A percentile compares a stretch with the other conserved stretches of the same genome.
Conservation (phyloP, 2,888 invertebrate species). For the Leptinotarsa rubiginosa region DNA sequence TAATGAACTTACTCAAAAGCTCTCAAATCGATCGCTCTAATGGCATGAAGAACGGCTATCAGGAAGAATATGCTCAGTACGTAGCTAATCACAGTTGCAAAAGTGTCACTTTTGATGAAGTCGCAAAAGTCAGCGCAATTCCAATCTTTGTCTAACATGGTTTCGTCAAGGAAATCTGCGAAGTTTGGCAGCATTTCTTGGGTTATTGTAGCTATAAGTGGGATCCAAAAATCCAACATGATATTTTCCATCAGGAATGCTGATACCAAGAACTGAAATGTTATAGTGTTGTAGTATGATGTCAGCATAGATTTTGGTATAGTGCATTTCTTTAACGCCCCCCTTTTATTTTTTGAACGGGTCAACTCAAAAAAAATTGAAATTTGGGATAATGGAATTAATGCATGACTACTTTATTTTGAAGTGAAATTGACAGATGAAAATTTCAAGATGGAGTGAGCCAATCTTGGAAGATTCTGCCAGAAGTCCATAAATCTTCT, state of each 20-base stretch:
- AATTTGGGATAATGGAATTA: no score
- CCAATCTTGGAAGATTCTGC: no score
- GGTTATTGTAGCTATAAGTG: conserved; percentile 55
- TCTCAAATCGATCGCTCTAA: conserved; percentile 52
- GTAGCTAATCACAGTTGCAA: conserved; percentile 51
- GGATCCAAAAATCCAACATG: conserved; percentile 62
- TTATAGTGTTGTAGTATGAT: neutral
- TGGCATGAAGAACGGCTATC: conserved; percentile 52
- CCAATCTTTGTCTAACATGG: conserved; percentile 46
- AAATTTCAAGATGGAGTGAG: no score
- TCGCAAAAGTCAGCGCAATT: conserved; percentile 46
- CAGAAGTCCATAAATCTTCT: no score
- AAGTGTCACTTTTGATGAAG: conserved; percentile 50
- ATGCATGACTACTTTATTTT: no score
- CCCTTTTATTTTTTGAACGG: no score
- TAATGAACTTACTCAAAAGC: conserved; percentile 48
- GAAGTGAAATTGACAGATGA: no score
- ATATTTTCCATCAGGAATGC: conserved; percentile 60
- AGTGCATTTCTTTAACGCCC: no score
- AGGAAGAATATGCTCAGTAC: conserved; percentile 56
- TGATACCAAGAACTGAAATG: conserved; percentile 55
- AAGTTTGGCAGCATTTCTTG: conserved; percentile 46
- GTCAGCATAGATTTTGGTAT: neutral
- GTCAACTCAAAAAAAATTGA: no score
- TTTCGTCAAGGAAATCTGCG: conserved; percentile 50